Conservation (phyloP, 2,888 invertebrate genomes). For the Leptinotarsa peninsularis region DNA sequence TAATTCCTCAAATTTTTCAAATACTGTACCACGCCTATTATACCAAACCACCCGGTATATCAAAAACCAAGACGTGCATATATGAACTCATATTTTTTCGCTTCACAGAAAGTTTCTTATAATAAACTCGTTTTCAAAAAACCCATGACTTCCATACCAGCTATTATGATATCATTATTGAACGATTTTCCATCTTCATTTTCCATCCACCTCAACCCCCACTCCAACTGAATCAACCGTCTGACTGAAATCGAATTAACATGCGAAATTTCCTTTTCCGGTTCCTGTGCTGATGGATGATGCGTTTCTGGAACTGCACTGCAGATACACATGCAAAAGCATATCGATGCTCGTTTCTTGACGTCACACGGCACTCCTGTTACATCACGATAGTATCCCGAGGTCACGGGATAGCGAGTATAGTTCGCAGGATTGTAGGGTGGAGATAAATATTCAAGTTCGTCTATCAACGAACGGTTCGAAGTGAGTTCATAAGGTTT, state of each 20-base stretch:
- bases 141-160: too few relatives aligned
- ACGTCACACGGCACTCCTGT: slow-evolving; percentile 46
- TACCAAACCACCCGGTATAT: too few relatives aligned
- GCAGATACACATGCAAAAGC: slow-evolving; percentile 44
- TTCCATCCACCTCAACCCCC: background rate
- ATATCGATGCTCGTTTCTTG: slow-evolving; percentile 49
- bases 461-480: background rate
- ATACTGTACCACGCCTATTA: too few relatives aligned
- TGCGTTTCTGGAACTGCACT: slow-evolving; percentile 51
- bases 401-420: background rate
- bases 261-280: background rate
- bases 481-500: background rate
- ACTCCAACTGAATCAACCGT: background rate
- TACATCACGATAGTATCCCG: slow-evolving; percentile 48
- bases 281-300: background rate
- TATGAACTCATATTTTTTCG: too few relatives aligned
- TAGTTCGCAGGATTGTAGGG: background rate
- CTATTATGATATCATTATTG: too few relatives aligned
- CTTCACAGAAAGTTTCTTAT: too few relatives aligned
- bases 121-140: too few relatives aligned
- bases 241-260: background rate
- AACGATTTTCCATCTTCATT: background rate
- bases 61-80: too few relatives aligned
- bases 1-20: too few relatives aligned
- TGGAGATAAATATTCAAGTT: background rate